Evolutionary conservation across 2,888 invertebrate species (phyloP), one percentile per base, ranked within the genome.

Genomic region (Pyrochroa serraticornis): DNA sequence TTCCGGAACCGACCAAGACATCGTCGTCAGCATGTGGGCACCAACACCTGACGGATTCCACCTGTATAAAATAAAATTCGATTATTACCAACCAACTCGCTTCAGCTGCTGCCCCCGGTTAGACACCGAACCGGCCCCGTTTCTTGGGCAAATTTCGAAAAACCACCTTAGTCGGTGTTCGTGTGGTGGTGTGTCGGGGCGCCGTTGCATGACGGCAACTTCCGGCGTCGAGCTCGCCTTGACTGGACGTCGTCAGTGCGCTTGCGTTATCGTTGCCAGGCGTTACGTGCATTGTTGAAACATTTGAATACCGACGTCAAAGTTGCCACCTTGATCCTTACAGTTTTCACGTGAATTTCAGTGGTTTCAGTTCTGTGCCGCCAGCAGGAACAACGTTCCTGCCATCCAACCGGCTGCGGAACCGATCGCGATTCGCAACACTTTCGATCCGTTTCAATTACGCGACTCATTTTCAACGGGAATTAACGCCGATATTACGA

Each of bases 271-370:
- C 73, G 76, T 75, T 77, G 75, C 75, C 74, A 74, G 71, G 74
- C 73, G 74, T 77, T 75, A 72, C 72, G 68, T 72, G 74, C 70
- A 76, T 76, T 75, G 75, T 76, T 75, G 73, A 74, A 75, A 75
- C 76, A 76, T 77, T 79, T 76, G 77, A 77, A 77, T 77, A 73
- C 72, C 73, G 74, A 75, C 75, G 77, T 75, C 75, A 75, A 71
- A 74, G 68, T 71, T 71, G 70, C 75, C 74, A 71, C 75, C 72
- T 71, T 68, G 68, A 70, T 73, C 71, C 71, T 71, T 75, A 76
- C 77, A 78, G 77, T 77, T 78, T 77, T 77, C 76, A 76, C 71
- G 75, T 74, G 77, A 74, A 75, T 75, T 77, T 75, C 77, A 75
- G 75, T 75, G 75, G 68, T 77, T 77, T 75, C 76, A 75, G 75